Base-by-base conservation (phyloP, 2,888 invertebrate species). In the Acanthococcus lagerstroemiae region DNA sequence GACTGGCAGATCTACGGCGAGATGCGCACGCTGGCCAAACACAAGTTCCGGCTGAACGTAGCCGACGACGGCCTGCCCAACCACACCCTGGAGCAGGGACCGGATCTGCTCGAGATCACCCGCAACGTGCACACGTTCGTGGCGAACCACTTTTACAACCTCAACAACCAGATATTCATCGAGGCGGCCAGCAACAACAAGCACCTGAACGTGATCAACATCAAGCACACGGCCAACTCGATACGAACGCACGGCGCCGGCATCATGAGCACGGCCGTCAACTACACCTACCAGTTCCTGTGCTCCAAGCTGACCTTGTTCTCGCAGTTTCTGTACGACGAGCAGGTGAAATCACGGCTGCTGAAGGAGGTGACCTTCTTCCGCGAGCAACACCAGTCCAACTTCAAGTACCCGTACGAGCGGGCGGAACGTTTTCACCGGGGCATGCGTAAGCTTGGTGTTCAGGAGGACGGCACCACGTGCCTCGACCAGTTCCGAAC, bases 1-100 rank as follows among this genome's bases (percentile, higher is more conserved):
- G 95, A 99, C 77, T 97, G 96, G 94, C 90, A 88, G 76, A 95
- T 94, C 0, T 99, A 99, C 75, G 88, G 92, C 19, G 92, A 94
- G 78, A 99, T 99, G 97, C 83, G 95, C 68, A 87, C 89, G 74
- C 82, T 97, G 76, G 97, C 95, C 0, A 82, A 82, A 73, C 84
- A 90, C 71, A 91, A 94, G 75, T 86, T 91, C 72, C 82, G 84
- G 68, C 77, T 96, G 30, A 80, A 82, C 19, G 87, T 92, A 0
- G 84, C 91, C n/a, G 90, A 95, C 74, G 91, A 95, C 74, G 88
- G 93, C 76, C 80, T 99, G 56, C 97, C 99, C 0, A 93, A 93
- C 72, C 95, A 97, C 76, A 95, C 95, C 0, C 79, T 97, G 66
- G 96, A 97, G 75, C 96, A 97, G 81, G 96, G 97, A 12, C 80